Evolutionary conservation across 2,888 invertebrate genomes (phyloP), one percentile per base, ranked within the genome.

Genomic region (Terebella lapidaria): DNA sequence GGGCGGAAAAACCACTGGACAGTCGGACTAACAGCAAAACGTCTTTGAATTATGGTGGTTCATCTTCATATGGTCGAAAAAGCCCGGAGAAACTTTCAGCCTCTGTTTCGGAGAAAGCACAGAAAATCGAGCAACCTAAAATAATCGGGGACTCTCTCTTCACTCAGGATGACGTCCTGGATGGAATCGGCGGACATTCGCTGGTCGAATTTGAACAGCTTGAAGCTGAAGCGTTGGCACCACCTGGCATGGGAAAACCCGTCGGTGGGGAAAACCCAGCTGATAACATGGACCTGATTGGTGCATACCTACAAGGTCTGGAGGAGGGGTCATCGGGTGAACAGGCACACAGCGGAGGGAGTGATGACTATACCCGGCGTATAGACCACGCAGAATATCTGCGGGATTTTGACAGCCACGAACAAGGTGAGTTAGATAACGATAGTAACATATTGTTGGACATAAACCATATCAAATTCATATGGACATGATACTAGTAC

Each of bases 151-250:
- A 63, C 45, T 58, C 60, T 2, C 4, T 61, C 2, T 61, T 63
- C 63, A 61, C 63, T 1, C 63, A 63, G 10, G 62, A 60, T n/a
- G 54, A 51, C 20, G 10, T 26, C 2, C 4, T 52, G 5, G 22
- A 22, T 4, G 24, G 15, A 3, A 4, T 15, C 4, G 20, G 56
- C 27, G 29, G 49, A 5, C 59, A 72, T 45, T 75, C 75, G 0
- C 61, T 74, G 29, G 66, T 69, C 30, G 76, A 75, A 55, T 74
- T 74, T 67, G 76, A 76, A 46, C 67, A 67, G 3, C 57, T 73
- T 42, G 74, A 75, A 51, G 63, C 63, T 20, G 65, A 69, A 51
- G 65, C 69, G n/a, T 24, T n/a, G 5, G 30, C 20, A 5, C 45
- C 20, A 24, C 28, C 22, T 15, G 56, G 27, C 20, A 22, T 26